Evolutionary conservation across 2,797 vertebrate species (phyloP), one percentile per base, ranked within the genome.

Genomic region (Pempheris klunzingeri): DNA sequence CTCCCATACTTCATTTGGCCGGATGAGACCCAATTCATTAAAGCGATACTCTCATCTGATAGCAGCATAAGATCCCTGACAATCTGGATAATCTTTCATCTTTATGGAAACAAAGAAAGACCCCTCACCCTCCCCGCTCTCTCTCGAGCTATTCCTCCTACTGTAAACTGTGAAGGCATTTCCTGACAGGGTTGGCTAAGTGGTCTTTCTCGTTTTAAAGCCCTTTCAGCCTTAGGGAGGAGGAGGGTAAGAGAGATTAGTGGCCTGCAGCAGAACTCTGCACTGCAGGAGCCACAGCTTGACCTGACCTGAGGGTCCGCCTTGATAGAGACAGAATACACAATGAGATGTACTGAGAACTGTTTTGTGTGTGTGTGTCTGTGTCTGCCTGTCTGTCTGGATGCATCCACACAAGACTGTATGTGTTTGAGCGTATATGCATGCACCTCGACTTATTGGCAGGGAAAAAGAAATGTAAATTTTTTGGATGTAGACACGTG

Each of bases 61-160:
- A 74, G 84, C 50, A 58, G 71, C 78, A 81, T 71, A 80, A 77
- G 84, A 89, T 87, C 82, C 83, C 79, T 83, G 84, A 87, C 87
- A 90, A 88, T 89, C 87, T 81, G 73, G 75, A 84, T 88, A 87
- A 92, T 92, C 89, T 91, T 83, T 88, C 77, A 88, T 90, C 87
- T 85, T 88, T 77, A 80, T 84, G 77, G 84, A 78, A 79, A 83
- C 64, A 65, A 67, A 61, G 57, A 63, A 49, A 68, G 32, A 41
- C 63, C 55, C 5, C 50, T 24, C 24, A 13, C 4, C 17, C 22
- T 18, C n/a, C 12, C 41, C 36, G 38, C 26, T 32, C 30, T 49
- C 24, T 6, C 59, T 20, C 10, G 5, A 28, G 73, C 47, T 13
- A 49, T 34, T 38, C 61, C 66, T 82, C 71, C 62, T 55, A 69